Evolutionary conservation across 2,797 vertebrate species (phyloP), one percentile per base, ranked within the genome.

Genomic region (Carapus acus): DNA sequence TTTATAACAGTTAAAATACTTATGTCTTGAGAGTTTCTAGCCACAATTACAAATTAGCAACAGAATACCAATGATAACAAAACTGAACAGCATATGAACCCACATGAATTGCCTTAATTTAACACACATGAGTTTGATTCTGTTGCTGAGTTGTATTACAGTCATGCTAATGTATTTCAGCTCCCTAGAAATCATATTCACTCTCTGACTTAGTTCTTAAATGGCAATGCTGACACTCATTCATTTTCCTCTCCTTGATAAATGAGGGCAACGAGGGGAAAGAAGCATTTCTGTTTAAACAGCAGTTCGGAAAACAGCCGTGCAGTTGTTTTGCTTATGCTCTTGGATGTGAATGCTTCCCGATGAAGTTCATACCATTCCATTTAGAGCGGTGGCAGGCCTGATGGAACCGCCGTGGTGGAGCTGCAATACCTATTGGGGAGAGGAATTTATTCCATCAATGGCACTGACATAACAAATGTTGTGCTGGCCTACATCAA

Each of bases 321-420:
- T 61, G 61, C 54, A 48, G 76, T 80, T 85, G 86, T 87, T 88
- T 85, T 83, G 73, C 77, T 85, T 79, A 78, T 77, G 43, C 71
- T 80, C 67, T 67, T 73, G 73, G 84, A 85, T 78, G 74, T 86
- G 88, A 88, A 86, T 85, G 70, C 81, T 73, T 69, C 71, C 66
- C 69, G 63, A 66, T 56, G 75, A 83, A 85, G 77, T 71, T 77
- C 84, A 94, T 94, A 90, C 92, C 92, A 90, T 91, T 92, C 94
- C 94, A 91, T 98, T 88, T 97, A 88, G 67, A 90, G 87, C 60
- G 82, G 85, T 85, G 83, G 72, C 81, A 74, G 85, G 82, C 65
- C 78, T 23, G 76, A 61, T 60, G 58, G 52, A 62, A 79, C 77
- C 51, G 67, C 57, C 65, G 72, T 54, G 67, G 65, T 46, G 61